Conservation (phyloP, 1,140 invertebrate genomes). For the Radopholus similis region DNA sequence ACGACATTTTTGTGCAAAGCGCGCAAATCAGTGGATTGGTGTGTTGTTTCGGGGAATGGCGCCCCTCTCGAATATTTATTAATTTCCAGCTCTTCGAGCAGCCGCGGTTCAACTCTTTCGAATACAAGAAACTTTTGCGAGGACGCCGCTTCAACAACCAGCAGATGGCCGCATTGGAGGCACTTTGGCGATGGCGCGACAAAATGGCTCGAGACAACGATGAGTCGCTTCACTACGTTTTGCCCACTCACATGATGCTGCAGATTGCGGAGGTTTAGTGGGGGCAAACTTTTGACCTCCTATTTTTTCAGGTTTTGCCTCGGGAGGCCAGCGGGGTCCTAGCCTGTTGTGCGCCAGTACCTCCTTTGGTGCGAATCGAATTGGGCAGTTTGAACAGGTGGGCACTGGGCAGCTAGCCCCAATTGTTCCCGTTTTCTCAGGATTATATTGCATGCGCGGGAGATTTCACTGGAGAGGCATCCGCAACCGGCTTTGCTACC, state of each 20-base stretch:
- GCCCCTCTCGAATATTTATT: not conserved
- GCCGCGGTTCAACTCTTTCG: slow-evolving; percentile 71
- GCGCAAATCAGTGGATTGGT: slow-evolving; percentile 69
- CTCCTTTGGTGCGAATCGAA: slow-evolving; percentile 76
- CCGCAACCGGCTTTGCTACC: not conserved
- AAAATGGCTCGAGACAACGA: slow-evolving; percentile 77
- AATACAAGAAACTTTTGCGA: slow-evolving; percentile 70
- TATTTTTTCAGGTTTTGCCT: slow-evolving; percentile 67
- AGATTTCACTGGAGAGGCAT: slow-evolving; percentile 26
- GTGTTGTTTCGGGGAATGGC: slow-evolving; percentile 7
- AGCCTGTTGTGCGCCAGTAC: slow-evolving; percentile 87
- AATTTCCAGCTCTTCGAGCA: slow-evolving; percentile 74
- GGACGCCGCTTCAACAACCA: slow-evolving; percentile 77
- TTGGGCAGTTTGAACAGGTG: slow-evolving; percentile 70
- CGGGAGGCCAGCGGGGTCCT: slow-evolving; percentile 86
- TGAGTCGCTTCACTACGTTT: slow-evolving; percentile 82
- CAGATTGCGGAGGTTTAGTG: slow-evolving; percentile 74
- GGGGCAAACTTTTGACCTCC: not conserved
- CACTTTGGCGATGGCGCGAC: slow-evolving; percentile 81
- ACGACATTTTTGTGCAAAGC: slow-evolving; percentile 68
- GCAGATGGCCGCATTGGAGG: slow-evolving; percentile 77
- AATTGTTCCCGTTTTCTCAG: slow-evolving; percentile 16
- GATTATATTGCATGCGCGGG: slow-evolving; percentile 17
- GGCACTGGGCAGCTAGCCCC: not conserved
- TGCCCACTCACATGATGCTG: slow-evolving; percentile 91